Evolutionary conservation across 2,113 vertebrate species (phyloP).

Genomic region (Tyrannus savana): DNA sequence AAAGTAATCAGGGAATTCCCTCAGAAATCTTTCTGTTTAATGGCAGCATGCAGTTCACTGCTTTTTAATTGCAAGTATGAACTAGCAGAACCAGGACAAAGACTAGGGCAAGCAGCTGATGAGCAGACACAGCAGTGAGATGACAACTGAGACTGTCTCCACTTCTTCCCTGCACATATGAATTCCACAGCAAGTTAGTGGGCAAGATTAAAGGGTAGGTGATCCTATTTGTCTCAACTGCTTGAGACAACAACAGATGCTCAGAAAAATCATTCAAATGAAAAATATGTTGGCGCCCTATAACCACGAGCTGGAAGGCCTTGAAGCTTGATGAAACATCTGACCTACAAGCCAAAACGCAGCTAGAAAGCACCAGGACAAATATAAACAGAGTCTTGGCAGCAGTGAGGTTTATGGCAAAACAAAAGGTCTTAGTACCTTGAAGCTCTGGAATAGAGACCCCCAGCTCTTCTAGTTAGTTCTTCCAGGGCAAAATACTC

Average conservation of each 20-base stretch:
- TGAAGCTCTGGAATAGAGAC: constrained; percentile 72
- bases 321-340: neutral
- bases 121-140: neutral
- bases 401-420: neutral
- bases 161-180: neutral
- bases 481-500: constrained; percentile 80
- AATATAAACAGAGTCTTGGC: neutral
- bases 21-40: neutral
- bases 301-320: neutral
- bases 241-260: neutral
- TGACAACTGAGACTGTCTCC: neutral
- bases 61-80: neutral
- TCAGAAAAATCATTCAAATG: neutral
- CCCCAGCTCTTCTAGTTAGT: constrained; percentile 82
- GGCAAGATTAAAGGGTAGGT: neutral
- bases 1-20: neutral
- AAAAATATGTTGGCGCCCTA: neutral
- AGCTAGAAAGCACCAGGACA: neutral
- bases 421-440: constrained; percentile 62
- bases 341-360: neutral
- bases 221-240: neutral
- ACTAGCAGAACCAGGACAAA: neutral
- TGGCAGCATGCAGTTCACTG: neutral
- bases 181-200: neutral
- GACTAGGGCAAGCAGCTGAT: neutral